Evolutionary conservation across 1,140 invertebrate species (phyloP).

Genomic region (Cydia pomonella): DNA sequence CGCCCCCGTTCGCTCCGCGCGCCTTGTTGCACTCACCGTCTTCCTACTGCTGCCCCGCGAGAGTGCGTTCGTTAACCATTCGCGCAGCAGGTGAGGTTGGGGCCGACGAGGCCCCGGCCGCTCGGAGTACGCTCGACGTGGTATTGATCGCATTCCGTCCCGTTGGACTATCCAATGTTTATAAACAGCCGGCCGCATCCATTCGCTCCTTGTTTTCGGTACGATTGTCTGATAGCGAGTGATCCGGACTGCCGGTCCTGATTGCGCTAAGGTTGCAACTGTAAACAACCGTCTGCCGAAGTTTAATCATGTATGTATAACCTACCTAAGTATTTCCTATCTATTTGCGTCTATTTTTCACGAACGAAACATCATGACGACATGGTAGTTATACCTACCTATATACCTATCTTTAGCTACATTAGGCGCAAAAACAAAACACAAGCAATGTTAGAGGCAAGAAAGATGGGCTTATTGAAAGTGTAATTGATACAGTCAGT

Average conservation of each 20-base stretch:
- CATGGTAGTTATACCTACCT: neutral
- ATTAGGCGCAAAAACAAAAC: constrained; percentile 2
- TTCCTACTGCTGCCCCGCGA: constrained; percentile 55
- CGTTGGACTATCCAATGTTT: constrained; percentile 70
- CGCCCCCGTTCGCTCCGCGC: constrained; percentile 37
- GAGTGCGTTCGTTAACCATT: constrained; percentile 52
- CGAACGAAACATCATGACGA: neutral
- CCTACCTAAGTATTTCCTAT: constrained; percentile 44
- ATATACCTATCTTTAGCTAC: neutral
- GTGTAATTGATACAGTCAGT: neutral
- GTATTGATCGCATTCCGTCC: constrained; percentile 71
- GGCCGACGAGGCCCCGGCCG: constrained; percentile 54
- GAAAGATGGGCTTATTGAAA: neutral
- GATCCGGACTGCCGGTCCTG: constrained; percentile 55
- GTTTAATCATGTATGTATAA: constrained; percentile 66
- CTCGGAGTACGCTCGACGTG: constrained; percentile 53
- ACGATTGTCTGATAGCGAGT: constrained; percentile 53
- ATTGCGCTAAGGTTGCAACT: constrained; percentile 53
- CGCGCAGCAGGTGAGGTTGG: constrained; percentile 62
- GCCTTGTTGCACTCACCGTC: constrained; percentile 48
- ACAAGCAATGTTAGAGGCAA: neutral
- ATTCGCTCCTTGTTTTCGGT: constrained; percentile 69
- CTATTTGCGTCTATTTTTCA: constrained; percentile 35
- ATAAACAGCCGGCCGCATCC: constrained; percentile 76
- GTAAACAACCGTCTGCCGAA: constrained; percentile 44